Conservation (phyloP, 2,797 vertebrate species). For the Vipera ursinii region DNA sequence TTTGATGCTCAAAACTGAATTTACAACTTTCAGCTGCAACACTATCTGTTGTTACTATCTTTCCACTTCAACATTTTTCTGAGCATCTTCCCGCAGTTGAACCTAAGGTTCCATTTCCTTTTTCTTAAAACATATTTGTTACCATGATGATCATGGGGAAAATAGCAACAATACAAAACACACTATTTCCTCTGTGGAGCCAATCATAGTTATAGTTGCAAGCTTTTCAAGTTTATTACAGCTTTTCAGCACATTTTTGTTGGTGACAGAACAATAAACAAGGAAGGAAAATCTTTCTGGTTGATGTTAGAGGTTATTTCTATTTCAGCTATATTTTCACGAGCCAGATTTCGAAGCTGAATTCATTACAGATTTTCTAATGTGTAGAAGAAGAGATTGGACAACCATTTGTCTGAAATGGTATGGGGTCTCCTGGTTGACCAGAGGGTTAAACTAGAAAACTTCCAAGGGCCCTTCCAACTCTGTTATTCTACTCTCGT, state of each 20-base stretch:
- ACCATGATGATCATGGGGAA: neutral
- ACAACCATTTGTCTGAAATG: neutral
- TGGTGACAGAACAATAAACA: neutral
- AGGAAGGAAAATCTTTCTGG: neutral
- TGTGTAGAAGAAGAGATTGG: neutral
- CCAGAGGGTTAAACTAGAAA: neutral
- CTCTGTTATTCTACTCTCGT: neutral
- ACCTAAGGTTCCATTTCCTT: neutral
- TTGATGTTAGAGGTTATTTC: neutral
- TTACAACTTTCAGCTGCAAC: neutral
- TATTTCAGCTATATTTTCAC: neutral
- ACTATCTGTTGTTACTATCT: neutral
- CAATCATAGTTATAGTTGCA: neutral
- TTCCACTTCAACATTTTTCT: neutral
- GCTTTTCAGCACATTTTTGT: neutral
- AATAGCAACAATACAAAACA: neutral
- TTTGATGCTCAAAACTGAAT: neutral
- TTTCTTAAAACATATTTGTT: neutral
- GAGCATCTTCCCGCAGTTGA: neutral
- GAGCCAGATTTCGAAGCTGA: neutral
- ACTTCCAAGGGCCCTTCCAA: neutral
- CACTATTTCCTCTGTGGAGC: neutral
- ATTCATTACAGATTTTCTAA: neutral
- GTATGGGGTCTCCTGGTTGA: neutral
- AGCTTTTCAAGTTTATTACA: neutral